Percentiles rank a stretch among this genome's conserved stretches.
phyloP scores from a whole-genome alignment of 1,140 invertebrate genomes.

The Atopsyche davidsoni region DNA sequence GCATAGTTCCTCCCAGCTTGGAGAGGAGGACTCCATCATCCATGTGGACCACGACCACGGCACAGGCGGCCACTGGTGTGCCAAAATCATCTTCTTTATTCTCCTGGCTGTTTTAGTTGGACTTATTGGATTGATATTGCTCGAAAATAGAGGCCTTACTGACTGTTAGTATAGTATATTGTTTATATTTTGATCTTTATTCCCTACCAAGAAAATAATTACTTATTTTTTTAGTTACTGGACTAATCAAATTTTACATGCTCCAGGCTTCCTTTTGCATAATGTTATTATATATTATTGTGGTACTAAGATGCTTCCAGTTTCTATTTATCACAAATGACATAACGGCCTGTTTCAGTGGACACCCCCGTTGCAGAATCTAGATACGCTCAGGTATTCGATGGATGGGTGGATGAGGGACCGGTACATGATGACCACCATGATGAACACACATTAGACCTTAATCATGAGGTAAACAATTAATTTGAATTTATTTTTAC shows the following conservation, averaged over 20 bases:
- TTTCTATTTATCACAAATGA: conserved; percentile 15
- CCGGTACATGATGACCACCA: conserved; percentile 51
- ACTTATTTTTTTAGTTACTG: too few relatives aligned
- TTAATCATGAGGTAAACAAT: conserved; percentile 41
- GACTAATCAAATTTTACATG: too few relatives aligned
- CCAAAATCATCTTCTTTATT: conserved; percentile 74
- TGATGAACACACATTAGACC: conserved; percentile 45
- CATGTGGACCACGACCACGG: conserved; percentile 68
- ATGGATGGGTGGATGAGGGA: conserved; percentile 71
- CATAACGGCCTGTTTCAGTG: conserved; percentile 46
- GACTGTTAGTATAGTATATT: conserved; percentile 64
- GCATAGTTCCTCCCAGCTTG: conserved; percentile 30
- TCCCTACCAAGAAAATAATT: too few relatives aligned
- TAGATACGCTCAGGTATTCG: conserved; percentile 63
- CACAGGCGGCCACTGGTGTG: conserved; percentile 73
- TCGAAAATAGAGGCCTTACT: conserved; percentile 68
- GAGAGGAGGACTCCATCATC: conserved; percentile 60
- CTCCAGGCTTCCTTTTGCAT: too few relatives aligned
- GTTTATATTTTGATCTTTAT: too few relatives aligned
- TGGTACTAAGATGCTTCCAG: conserved; percentile 1
- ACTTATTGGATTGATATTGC: conserved; percentile 67
- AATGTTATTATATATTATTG: too few relatives aligned
- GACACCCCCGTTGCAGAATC: conserved; percentile 65
- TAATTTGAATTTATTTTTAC: conserved; percentile 4
- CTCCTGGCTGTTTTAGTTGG: conserved; percentile 63